phyloP scores from a whole-genome alignment of 2,888 invertebrate species.

The Eupithecia dodoneata region DNA sequence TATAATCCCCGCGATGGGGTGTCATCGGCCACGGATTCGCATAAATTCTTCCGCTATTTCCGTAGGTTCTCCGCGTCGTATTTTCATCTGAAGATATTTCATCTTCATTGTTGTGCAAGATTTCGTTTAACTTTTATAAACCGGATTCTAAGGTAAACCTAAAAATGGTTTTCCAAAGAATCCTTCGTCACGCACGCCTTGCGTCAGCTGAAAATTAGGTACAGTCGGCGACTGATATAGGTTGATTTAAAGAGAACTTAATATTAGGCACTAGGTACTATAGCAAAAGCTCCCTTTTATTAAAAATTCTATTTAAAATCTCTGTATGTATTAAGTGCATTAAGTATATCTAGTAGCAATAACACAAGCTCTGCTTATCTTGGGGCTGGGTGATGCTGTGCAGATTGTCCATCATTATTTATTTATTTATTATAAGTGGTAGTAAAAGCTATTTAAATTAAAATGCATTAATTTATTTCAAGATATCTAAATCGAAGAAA shows the following conservation, averaged over 20 bases:
- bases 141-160: conserved; percentile 2
- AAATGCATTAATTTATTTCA: too few species aligned
- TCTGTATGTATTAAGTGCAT: too few species aligned
- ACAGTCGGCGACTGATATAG: conserved; percentile 13
- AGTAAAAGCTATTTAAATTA: too few species aligned
- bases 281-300: not conserved
- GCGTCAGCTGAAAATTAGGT: conserved; percentile 13
- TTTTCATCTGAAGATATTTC: not conserved
- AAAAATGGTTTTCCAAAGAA: conserved; percentile 13
- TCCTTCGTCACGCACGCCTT: conserved; percentile 26
- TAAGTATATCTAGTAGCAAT: too few species aligned
- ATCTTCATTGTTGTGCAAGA: not conserved
- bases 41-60: not conserved
- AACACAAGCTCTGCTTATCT: too few species aligned
- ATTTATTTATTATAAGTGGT: too few species aligned
- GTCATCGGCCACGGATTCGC: not conserved
- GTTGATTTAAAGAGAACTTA: not conserved
- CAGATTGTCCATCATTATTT: too few species aligned
- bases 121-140: not conserved
- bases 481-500: too few species aligned
- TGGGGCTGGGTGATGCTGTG: too few species aligned
- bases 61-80: not conserved
- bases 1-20: not conserved
- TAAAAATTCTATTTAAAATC: not conserved
- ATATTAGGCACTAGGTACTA: not conserved